These are phyloP conservation scores for Orchesellides sinensis DNA, from an alignment of 2,888 invertebrate genomes.

Conservation along the genomic window DNA sequence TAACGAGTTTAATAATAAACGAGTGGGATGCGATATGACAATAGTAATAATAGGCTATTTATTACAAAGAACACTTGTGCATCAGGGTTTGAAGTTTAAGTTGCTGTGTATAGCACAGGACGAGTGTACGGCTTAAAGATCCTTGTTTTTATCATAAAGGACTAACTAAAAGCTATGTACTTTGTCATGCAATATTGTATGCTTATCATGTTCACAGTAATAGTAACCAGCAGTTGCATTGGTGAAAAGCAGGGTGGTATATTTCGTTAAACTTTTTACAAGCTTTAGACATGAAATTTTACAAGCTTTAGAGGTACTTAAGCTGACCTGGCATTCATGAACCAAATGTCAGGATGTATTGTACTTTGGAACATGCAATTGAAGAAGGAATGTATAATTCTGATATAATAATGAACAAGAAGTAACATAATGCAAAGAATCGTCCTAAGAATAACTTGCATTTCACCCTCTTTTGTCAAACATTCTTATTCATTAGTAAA, in stretches of 20 bases:
- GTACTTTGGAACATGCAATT: neutral
- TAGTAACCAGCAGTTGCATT: neutral
- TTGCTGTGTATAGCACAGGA: neutral
- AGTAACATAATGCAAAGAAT: too few species aligned
- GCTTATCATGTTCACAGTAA: neutral
- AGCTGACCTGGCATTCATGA: neutral
- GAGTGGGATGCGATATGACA: conserved; percentile 19
- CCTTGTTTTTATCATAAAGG: conserved; percentile 1
- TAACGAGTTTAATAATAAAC: neutral
- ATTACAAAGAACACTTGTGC: conserved; percentile 26
- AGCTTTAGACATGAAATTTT: neutral
- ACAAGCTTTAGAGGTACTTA: neutral
- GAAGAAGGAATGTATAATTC: neutral
- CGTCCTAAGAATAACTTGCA: too few species aligned
- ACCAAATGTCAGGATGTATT: neutral
- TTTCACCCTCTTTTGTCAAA: too few species aligned
- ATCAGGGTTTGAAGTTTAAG: neutral
- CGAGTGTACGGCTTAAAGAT: conserved; percentile 3
- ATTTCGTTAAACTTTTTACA: neutral
- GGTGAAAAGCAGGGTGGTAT: neutral
- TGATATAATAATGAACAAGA: neutral
- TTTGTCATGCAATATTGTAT: neutral
- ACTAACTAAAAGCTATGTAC: neutral
- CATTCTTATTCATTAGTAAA: too few species aligned
- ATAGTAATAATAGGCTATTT: conserved; percentile 24